Evolutionary conservation across 2,888 invertebrate genomes (phyloP), one percentile per base, ranked within the genome.

Genomic region (Agrotis ipsilon): DNA sequence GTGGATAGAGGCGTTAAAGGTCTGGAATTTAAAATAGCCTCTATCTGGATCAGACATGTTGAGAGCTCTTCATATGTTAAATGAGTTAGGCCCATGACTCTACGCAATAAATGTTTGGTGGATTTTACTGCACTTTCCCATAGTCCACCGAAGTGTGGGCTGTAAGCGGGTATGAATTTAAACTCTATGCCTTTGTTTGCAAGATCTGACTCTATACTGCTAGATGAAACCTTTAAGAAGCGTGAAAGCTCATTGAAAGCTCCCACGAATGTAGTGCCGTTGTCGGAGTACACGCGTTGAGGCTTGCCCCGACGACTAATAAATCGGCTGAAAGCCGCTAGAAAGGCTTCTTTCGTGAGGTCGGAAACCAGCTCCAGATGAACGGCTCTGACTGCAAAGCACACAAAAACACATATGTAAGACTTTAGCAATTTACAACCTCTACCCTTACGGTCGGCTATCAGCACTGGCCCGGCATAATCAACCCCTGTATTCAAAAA

Each of bases 211-310:
- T 51, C 46, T 32, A 54, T 13, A 27, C 58, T 13, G 9, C 9
- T 61, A 5, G 21, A 54, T 21, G 32, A 48, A 46, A 21, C 32
- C n/a, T 71, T 11, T 13, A 75, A 55, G 18, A 72, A 68, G 24
- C 49, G 46, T 45, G 58, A 27, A 45, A 84, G 64, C 62, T 82
- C 82, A 39, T 80, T 83, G 66, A 48, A 61, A 32, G 77, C 70
- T n/a, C 81, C 82, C 21, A 83, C 72, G 24, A 84, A 84, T 51
- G 77, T 69, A n/a, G n/a, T 80, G 18, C 75, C 81, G 39, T 81
- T 82, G 60, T 82, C 83, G 11, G 81, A 83, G 11, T 68, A 72
- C 19, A 83, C 78, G 19, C 58, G 49, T n/a, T 49, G 19, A 19
- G 49, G 19, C 19, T 49, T 19, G 49, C 49, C 49, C 19, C 49